Conservation (phyloP, 1,140 invertebrate species). For the Meloidogyne exigua region DNA sequence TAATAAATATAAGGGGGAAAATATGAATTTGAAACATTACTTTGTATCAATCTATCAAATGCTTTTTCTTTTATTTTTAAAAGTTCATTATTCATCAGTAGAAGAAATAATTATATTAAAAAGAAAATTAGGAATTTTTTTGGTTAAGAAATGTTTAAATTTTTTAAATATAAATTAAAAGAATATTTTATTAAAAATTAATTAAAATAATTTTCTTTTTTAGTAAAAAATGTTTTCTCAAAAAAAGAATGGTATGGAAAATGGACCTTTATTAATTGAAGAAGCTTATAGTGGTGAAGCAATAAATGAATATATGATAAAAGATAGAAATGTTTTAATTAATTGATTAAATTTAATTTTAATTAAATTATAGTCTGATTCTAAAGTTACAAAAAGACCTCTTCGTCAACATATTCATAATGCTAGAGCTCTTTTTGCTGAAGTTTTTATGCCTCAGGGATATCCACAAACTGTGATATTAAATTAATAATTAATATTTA, state of each 20-base stretch:
- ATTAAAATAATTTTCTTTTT: not conserved
- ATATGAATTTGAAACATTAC: no score
- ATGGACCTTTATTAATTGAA: slow-evolving; percentile 9
- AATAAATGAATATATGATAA: slow-evolving; percentile 17
- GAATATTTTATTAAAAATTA: not conserved
- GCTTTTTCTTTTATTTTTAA: not conserved
- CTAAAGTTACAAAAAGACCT: slow-evolving; percentile 3
- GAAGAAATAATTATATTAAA: no score
- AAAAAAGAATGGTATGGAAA: not conserved
- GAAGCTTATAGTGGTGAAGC: slow-evolving; percentile 26
- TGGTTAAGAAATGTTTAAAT: no score
- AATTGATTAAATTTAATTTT: not conserved
- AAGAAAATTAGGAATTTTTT: slow-evolving; percentile 20
- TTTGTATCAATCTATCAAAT: slow-evolving; percentile 54
- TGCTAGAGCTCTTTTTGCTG: slow-evolving; percentile 15
- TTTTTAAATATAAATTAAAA: not conserved
- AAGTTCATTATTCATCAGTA: no score
- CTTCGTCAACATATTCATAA: slow-evolving; percentile 10
- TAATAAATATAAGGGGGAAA: no score
- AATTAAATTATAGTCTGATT: slow-evolving; percentile 1
- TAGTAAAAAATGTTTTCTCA: not conserved
- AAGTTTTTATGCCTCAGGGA: slow-evolving; percentile 79
- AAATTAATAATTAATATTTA: slow-evolving; percentile 68
- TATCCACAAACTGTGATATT: slow-evolving; percentile 84
- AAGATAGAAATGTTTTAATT: not conserved